A percentile compares a stretch with the other conserved stretches of the same genome.
phyloP scores from a whole-genome alignment of 2,888 invertebrate genomes.

The Phrixothrix hirtus region DNA sequence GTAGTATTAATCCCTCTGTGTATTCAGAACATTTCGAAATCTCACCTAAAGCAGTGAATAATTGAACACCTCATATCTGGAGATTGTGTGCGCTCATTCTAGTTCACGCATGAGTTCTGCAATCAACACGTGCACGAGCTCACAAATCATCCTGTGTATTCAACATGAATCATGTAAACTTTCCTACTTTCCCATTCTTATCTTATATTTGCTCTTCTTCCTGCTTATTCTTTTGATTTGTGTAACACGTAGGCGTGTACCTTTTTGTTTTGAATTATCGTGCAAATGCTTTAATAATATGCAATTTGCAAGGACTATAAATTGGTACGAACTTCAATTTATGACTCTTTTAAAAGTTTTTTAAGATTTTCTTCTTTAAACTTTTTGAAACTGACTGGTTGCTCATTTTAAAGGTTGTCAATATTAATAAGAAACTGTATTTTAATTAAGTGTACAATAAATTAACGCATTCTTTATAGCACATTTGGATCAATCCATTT shows the following conservation, averaged over 20 bases:
- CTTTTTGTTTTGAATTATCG: conserved; percentile 10
- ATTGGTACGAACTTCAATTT: conserved; percentile 6
- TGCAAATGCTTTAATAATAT: conserved; percentile 9
- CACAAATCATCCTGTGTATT: conserved; percentile 31
- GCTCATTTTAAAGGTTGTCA: no score
- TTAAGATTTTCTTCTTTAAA: not conserved
- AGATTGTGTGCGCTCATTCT: conserved; percentile 39
- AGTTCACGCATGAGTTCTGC: conserved; percentile 37
- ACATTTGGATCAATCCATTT: no score
- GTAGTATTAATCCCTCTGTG: conserved; percentile 21
- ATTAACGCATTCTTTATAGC: no score
- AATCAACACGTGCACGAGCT: conserved; percentile 34
- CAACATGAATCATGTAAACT: conserved; percentile 32
- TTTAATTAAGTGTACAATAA: no score
- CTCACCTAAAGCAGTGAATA: conserved; percentile 38
- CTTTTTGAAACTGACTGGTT: no score
- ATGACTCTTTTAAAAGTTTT: conserved; percentile 5
- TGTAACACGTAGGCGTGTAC: conserved; percentile 5
- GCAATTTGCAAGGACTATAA: conserved; percentile 1
- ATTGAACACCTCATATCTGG: conserved; percentile 41
- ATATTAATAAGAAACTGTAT: no score
- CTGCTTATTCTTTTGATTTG: conserved; percentile 9
- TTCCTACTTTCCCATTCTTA: conserved; percentile 29
- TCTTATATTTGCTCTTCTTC: conserved; percentile 23
- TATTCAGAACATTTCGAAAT: conserved; percentile 36